Conservation (phyloP, 2,113 vertebrate species). For the Clarias magur region DNA sequence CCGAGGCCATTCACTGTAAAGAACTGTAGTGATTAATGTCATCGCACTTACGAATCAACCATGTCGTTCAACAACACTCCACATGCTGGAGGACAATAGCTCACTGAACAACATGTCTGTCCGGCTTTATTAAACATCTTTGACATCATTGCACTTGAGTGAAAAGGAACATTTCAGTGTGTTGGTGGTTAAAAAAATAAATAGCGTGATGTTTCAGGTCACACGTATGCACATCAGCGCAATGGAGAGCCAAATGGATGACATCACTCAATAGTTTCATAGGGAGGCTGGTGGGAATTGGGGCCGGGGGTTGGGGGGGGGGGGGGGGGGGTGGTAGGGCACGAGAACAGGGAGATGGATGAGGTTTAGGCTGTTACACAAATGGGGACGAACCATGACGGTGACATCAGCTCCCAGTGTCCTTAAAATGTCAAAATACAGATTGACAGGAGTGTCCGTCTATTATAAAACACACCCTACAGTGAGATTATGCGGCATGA, state of each 20-base stretch:
- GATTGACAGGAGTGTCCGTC: neutral
- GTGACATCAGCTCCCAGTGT: conserved; percentile 33
- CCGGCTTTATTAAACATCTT: conserved; percentile 27
- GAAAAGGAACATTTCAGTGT: conserved; percentile 18
- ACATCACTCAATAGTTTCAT: conserved; percentile 35
- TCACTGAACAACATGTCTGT: conserved; percentile 44
- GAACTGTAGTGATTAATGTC: conserved; percentile 65
- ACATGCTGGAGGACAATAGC: conserved; percentile 33
- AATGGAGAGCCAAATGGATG: conserved; percentile 31
- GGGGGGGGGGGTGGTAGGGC: neutral
- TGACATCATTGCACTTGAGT: conserved; percentile 25
- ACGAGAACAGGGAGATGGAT: conserved; percentile 33
- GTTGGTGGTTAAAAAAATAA: conserved; percentile 19
- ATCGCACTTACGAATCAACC: conserved; percentile 56
- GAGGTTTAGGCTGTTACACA: conserved; percentile 25
- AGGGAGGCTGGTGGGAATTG: neutral
- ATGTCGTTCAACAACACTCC: conserved; percentile 59
- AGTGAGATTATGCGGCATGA: neutral
- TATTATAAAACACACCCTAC: conserved; percentile 5
- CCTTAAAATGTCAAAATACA: neutral
- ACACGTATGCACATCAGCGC: conserved; percentile 2
- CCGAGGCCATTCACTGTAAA: conserved; percentile 44
- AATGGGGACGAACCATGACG: conserved; percentile 20
- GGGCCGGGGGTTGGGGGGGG: neutral
- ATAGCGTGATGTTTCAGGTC: neutral